Evolutionary conservation across 2,113 vertebrate genomes (phyloP).

Genomic region (Malaclemys terrapin): DNA sequence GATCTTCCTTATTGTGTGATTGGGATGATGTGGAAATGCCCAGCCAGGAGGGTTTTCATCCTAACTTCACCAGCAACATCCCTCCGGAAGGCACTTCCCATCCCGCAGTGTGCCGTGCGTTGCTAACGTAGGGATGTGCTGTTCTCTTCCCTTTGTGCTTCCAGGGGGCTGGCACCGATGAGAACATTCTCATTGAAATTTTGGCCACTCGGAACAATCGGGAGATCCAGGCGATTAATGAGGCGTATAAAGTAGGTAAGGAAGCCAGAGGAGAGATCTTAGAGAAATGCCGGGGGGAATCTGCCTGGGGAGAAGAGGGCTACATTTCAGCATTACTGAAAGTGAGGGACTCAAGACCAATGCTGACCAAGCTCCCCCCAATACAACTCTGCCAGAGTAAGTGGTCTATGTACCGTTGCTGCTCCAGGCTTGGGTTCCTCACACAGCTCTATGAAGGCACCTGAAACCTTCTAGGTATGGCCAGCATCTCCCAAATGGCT

Average conservation of each 20-base stretch:
- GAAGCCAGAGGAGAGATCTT: rapidly evolving
- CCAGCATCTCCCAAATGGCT: neutral
- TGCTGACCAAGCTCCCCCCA: neutral
- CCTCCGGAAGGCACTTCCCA: neutral
- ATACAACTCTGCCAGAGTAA: neutral
- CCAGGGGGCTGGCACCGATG: slow-evolving; percentile 95
- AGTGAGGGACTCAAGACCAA: neutral
- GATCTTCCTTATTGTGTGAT: neutral
- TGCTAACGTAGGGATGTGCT: neutral
- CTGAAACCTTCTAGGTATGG: neutral
- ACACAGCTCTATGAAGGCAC: neutral
- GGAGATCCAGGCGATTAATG: slow-evolving; percentile 90
- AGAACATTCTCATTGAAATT: slow-evolving; percentile 94
- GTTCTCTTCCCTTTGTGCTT: neutral
- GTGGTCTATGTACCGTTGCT: rapidly evolving
- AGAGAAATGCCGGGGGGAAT: neutral
- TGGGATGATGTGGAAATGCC: neutral
- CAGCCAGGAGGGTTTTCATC: neutral
- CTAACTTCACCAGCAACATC: neutral
- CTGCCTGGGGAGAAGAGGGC: neutral
- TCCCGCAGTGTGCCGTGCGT: neutral
- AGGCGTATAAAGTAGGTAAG: slow-evolving; percentile 86
- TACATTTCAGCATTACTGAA: too few relatives aligned
- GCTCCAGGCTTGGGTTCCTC: neutral
- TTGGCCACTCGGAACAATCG: slow-evolving; percentile 91